Evolutionary conservation across 2,113 vertebrate species (phyloP), one percentile per base, ranked within the genome.

Genomic region (Amazona guildingii): DNA sequence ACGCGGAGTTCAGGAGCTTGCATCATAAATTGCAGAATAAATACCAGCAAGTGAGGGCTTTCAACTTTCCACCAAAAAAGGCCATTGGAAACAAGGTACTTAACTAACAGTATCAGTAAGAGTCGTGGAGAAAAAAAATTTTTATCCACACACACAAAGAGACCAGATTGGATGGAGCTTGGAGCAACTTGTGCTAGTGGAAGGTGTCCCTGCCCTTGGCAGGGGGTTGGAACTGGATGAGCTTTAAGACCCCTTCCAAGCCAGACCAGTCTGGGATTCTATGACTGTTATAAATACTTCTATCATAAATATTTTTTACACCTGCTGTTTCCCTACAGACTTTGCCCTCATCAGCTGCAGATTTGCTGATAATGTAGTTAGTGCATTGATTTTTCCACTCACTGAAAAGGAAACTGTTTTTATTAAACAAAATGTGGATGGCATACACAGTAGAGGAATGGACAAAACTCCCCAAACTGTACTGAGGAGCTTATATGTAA

Each of bases 11-110:
- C 97, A 98, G 99, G 69, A 98, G 96, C 81, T 97, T 99, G 86
- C 99, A 99, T 96, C 99, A 98, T 93, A 98, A 98, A 88, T 96
- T 99, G 44, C 98, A 99, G 85, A 97, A 62, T 64, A 98, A 98
- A 69, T 99, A 99, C 96, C 98, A 99, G 9, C 99, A 99, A 96
- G 99, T 99, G 92, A 98, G 99, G 93, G 97, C 98, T 90, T 99
- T 99, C 93, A 98, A 91, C 97, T 99, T 99, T 93, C 99, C 99
- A 24, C 99, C 99, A 28, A 99, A 99, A 95, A 99, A 99, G 98
- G 99, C 99, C 96, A 98, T 99, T 59, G 99, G 99, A 93, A 99
- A 99, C 98, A 99, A 99, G 99, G 99, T 99, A 98, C 59, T 24
- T 64, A 19, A 39, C 18, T 74, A 3, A 2, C 7, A 39, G 5